Base-by-base conservation (phyloP, 2,113 vertebrate species). In the Colossoma macropomum region DNA sequence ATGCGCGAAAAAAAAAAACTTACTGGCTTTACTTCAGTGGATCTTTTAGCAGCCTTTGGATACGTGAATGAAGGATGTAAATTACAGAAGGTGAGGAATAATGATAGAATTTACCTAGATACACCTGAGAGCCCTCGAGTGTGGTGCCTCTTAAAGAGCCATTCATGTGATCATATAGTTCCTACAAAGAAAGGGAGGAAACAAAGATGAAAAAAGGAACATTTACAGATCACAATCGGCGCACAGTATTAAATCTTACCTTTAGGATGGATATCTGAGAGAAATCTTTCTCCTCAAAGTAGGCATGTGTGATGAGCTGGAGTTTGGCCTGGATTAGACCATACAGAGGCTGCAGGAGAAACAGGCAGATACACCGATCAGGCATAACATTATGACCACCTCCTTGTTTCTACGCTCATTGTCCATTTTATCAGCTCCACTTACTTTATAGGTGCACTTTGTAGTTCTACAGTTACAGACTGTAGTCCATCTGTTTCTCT, bases 201-300 rank as follows among this genome's bases (percentile, higher is more conserved):
- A 75, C 1, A 28, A 21, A 50, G 0, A 69, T 69, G 7, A 52
- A 41, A 54, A 11, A 0, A 54, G 21, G 27, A 6, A 59, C 12
- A 34, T n/a, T 12, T 45, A 41, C 54, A 77, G 15, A 25, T 0
- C 5, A 5, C 2, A 62, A 8, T 25, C 23, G 1, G 17, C 23
- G 34, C 23, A 4, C 12, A 1, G 7, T 38, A 45, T 38, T 38
- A n/a, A 70, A 45, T 1, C 68, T 90, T 94, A 98, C 98, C 96
- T 99, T 96, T 73, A 99, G 92, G 88, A 99, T 99, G 17, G 98
- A 98, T 92, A 99, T 99, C 92, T 98, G 96, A 0, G 98, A 99
- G 88, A 99, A 99, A 92, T 99, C 98, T 86, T 99, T 99, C 87
- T 99, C 98, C 93, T 99, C 98, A 79, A 99, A 99, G 93, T 99